A percentile compares a stretch with the other conserved stretches of the same genome.
These are phyloP conservation scores for Charina bottae DNA, from an alignment of 2,113 vertebrate species.

Conservation along the genomic window DNA sequence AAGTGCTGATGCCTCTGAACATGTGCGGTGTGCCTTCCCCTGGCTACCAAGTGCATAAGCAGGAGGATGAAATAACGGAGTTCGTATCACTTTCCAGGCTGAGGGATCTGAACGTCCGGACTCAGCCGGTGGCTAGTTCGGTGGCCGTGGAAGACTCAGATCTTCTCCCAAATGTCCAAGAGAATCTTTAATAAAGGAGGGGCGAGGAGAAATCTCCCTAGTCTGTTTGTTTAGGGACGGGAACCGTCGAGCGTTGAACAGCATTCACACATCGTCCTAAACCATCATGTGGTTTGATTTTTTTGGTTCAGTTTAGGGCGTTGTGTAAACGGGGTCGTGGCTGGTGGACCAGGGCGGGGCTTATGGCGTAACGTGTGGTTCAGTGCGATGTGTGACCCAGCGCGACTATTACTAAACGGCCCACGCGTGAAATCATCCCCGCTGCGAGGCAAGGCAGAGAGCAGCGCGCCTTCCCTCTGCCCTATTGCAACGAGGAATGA, in stretches of 20 bases:
- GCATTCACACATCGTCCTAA: neutral
- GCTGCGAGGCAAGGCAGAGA: neutral
- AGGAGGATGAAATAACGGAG: neutral
- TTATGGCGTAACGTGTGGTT: neutral
- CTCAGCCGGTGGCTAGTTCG: neutral
- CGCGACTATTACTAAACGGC: neutral
- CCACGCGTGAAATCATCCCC: neutral
- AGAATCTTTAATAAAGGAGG: neutral
- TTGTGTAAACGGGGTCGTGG: neutral
- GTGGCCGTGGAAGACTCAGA: too few species aligned
- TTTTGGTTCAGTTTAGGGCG: neutral
- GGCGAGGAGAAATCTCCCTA: neutral
- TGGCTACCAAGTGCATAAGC: neutral
- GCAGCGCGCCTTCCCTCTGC: accelerated
- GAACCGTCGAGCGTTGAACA: neutral
- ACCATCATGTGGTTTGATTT: neutral
- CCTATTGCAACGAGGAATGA: neutral
- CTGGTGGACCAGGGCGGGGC: neutral
- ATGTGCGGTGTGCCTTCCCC: neutral
- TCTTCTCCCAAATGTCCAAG: neutral
- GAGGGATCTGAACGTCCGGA: neutral
- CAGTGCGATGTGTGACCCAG: neutral
- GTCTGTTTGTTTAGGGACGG: neutral
- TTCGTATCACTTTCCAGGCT: neutral
- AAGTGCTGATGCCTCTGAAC: neutral